Percentiles rank a stretch among this genome's conserved stretches.
These are phyloP conservation scores for Drosophila mayaguana DNA, from an alignment of 2,888 invertebrate genomes.

Conservation along the genomic window DNA sequence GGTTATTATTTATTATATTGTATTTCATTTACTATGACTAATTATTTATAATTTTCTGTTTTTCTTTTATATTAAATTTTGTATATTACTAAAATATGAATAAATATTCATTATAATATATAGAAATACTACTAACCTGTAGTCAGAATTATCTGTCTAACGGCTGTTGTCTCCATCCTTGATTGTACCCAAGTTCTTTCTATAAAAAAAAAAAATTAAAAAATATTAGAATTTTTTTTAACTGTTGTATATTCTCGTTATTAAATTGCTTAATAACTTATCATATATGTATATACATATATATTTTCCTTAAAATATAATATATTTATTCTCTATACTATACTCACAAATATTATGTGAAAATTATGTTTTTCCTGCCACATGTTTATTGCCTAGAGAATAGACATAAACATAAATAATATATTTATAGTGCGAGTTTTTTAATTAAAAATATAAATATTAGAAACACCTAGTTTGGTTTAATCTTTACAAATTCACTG, in stretches of 20 bases:
- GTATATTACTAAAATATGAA: no score
- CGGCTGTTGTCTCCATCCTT: neutral
- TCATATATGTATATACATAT: neutral
- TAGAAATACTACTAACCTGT: neutral
- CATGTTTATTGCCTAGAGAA: neutral
- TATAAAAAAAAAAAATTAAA: neutral
- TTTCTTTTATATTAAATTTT: no score
- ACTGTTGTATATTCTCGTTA: neutral
- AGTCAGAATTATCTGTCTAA: fast-evolving
- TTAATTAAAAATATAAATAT: neutral
- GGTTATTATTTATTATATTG: no score
- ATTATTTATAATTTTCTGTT: no score
- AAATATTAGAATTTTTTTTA: neutral
- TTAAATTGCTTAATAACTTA: neutral
- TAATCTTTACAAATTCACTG: no score
- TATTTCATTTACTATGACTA: no score
- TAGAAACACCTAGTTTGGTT: no score
- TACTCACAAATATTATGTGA: neutral
- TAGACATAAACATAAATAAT: neutral
- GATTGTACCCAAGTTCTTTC: neutral
- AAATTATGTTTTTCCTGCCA: neutral
- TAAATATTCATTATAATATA: neutral
- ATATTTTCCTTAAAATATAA: neutral
- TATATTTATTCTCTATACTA: neutral
- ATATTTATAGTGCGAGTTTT: neutral